phyloP scores from a whole-genome alignment of 1,140 invertebrate species.

The Rhopalosiphum padi region DNA sequence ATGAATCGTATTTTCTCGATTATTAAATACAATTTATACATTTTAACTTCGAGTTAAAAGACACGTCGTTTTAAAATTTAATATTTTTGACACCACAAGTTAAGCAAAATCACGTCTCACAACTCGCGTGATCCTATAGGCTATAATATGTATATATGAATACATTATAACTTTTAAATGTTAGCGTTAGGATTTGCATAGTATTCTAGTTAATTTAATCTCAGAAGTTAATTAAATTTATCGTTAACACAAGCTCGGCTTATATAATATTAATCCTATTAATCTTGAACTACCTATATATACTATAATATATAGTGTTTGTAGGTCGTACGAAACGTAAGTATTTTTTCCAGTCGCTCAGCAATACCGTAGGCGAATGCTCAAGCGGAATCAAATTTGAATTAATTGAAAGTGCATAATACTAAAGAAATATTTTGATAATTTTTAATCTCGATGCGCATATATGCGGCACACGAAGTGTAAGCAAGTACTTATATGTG shows the following conservation, averaged over 20 bases:
- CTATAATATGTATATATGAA: background rate
- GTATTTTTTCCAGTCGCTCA: background rate
- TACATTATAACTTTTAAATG: slow-evolving; percentile 11
- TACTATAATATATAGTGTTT: background rate
- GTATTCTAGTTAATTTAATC: slow-evolving; percentile 10
- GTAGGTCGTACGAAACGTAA: background rate
- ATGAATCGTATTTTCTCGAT: background rate
- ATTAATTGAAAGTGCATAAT: background rate
- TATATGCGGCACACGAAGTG: background rate
- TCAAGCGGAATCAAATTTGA: background rate
- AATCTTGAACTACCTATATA: background rate
- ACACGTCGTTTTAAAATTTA: background rate
- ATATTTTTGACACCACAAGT: background rate
- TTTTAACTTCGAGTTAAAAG: background rate
- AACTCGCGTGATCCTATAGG: background rate
- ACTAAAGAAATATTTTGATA: background rate
- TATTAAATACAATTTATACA: background rate
- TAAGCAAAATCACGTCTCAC: background rate
- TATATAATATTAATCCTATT: background rate
- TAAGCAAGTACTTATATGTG: background rate
- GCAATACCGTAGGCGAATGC: background rate
- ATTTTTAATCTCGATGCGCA: background rate
- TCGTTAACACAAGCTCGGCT: background rate
- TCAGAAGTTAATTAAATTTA: slow-evolving; percentile 7
- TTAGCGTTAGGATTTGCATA: background rate